These are phyloP conservation scores for Podocnemis expansa DNA, from an alignment of 2,113 vertebrate genomes.

Conservation along the genomic window DNA sequence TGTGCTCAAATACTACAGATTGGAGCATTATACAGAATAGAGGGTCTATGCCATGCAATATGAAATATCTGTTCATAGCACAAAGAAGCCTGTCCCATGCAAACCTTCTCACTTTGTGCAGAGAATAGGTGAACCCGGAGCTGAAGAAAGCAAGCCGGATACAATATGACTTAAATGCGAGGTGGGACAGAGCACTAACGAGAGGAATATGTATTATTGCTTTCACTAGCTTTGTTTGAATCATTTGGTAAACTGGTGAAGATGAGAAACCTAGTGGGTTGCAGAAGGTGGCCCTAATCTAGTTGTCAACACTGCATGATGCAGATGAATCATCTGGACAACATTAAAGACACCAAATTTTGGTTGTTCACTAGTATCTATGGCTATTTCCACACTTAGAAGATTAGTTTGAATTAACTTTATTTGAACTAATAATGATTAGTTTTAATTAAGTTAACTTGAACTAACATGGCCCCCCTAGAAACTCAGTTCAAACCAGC, in stretches of 20 bases:
- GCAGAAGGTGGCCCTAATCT: neutral
- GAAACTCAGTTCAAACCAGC: too few species aligned
- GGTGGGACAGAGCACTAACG: neutral
- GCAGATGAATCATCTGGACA: neutral
- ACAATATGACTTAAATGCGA: rapidly evolving
- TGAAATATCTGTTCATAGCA: neutral
- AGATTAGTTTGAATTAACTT: too few species aligned
- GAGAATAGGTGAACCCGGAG: neutral
- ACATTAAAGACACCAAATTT: neutral
- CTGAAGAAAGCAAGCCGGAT: rapidly evolving
- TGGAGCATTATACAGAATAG: neutral
- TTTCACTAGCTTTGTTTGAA: neutral
- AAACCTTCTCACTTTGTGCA: neutral
- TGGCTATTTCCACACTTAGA: too few species aligned
- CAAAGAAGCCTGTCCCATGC: neutral
- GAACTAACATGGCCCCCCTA: too few species aligned
- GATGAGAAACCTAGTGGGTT: neutral
- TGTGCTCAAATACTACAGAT: neutral
- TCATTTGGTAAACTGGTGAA: neutral
- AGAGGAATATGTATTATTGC: neutral
- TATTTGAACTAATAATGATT: too few species aligned
- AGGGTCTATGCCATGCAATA: neutral
- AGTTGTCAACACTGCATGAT: neutral
- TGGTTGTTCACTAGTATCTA: neutral
- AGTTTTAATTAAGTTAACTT: too few species aligned